Percentiles rank a stretch among this genome's conserved stretches.
These are phyloP conservation scores for Cynocephalus volans DNA, from an alignment of 2,113 vertebrate genomes.

Conservation along the genomic window DNA sequence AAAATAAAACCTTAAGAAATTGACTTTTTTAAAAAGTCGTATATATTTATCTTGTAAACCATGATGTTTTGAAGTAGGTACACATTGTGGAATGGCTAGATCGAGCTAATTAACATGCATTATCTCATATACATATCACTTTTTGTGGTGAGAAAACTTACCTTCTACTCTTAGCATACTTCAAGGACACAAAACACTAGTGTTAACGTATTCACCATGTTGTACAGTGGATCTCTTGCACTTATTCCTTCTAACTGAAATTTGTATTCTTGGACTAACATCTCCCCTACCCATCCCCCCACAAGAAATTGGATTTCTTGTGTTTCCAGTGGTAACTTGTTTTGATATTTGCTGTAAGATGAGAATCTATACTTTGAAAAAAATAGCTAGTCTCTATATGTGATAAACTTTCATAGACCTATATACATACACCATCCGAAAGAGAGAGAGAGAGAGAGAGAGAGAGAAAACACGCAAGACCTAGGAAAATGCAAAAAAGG, in stretches of 20 bases:
- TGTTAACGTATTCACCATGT: background rate
- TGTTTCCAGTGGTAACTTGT: background rate
- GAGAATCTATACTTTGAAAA: background rate
- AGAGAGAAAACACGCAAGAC: background rate
- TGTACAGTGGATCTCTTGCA: background rate
- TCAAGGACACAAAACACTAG: background rate
- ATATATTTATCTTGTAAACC: background rate
- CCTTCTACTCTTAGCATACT: background rate
- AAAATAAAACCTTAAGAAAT: conserved; percentile 29
- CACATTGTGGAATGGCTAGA: background rate
- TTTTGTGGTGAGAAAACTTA: background rate
- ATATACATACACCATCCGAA: too few species aligned
- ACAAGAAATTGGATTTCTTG: background rate
- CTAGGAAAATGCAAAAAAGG: background rate
- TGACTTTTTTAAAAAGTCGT: background rate
- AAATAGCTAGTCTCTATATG: background rate
- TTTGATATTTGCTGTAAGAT: background rate
- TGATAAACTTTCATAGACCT: background rate
- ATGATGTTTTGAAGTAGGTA: background rate
- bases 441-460: background rate
- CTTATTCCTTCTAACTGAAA: background rate
- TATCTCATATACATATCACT: background rate
- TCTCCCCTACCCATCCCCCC: background rate
- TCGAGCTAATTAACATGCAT: background rate
- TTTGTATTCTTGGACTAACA: background rate